Base-by-base conservation (phyloP, 2,888 invertebrate genomes). In the Willowsia nigromaculata region DNA sequence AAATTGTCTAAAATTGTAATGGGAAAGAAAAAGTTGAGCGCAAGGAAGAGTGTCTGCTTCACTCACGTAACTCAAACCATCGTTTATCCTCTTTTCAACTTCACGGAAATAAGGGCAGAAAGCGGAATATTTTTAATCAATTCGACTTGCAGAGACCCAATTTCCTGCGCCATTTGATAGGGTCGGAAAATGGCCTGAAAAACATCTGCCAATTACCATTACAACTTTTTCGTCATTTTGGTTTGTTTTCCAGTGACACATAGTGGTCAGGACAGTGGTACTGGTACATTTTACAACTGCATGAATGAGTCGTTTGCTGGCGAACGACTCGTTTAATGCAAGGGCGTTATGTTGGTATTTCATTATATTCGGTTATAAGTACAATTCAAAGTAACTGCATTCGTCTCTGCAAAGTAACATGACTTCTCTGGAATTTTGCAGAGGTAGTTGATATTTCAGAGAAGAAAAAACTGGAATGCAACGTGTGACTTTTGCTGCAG, bases 311-410 rank as follows among this genome's bases (percentile, higher is more conserved):
- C 88, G 78, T 88, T 88, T 78, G 88, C 88, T 83, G 78, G 84
- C 88, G 68, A 88, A 88, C 84, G 83, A 88, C 84, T 88, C 88
- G 84, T 88, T 88, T 78, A 83, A 27, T 59, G 43, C 74, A 47
- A 81, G 59, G 62, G 65, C 76, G 76, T 78, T 78, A 76, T 83
- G 76, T 78, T 78, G 50, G 18, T 13, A 47, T 76, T 85, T 81
- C 81, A 71, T 81, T 68, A 71, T 40, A 9, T 81, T 71, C 5
- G 33, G 33, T 47, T 50, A 30, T 74, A n/a, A n/a, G n/a, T n/a
- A 30, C 50, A 74, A 74, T 27, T 40, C 25, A 47, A 1, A 40
- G 11, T 1, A 43, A 40, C 37, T 43, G 37, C 40, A 68, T 7
- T 43, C 2, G 15, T n/a, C 22, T 71, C n/a, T 43, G 22, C 71